Base-by-base conservation (phyloP, 1,140 invertebrate species). In the Globodera rostochiensis region DNA sequence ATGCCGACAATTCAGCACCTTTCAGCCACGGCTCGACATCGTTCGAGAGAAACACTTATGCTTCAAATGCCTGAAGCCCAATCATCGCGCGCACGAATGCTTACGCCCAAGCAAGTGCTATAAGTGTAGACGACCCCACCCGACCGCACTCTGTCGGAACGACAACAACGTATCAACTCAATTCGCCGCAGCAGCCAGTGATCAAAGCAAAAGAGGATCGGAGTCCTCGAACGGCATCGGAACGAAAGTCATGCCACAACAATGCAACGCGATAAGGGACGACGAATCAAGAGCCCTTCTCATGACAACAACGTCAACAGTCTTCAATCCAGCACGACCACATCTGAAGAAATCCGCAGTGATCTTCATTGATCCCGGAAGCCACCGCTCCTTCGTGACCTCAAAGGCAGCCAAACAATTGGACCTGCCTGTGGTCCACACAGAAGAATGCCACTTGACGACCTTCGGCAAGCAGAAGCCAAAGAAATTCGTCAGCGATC, bases 331-430 rank as follows among this genome's bases (percentile, higher is more conserved):
- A n/a, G 21, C 4, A 6, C 46, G 8, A 50, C 71, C 71, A 47
- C 15, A 73, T 25, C 8, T 73, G 13, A 73, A 13, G 0, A 73
- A n/a, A 25, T n/a, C 7, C 15, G 71, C 71, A n/a, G 15, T 25
- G 25, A 73, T 73, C 21, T 73, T 73, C 21, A 73, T 73, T 73
- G 71, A 73, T 73, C 71, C 71, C 4, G 71, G 71, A 13, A 25
- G 15, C 25, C 71, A 73, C 46, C 71, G n/a, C 15, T 73, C 71
- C 15, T 73, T 73, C 21, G 8, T 73, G 7, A n/a, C 71, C 5
- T 13, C 71, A n/a, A 25, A 73, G 25, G 46, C 50, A 50, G 71
- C 71, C 13, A 50, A 73, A 47, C 15, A 15, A n/a, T 50, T 73
- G 13, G 13, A 73, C 19, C 25, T 73, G 4, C 71, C 71, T 4